Evolutionary conservation across 2,888 invertebrate genomes (phyloP).

Genomic region (Leistus spinibarbis): DNA sequence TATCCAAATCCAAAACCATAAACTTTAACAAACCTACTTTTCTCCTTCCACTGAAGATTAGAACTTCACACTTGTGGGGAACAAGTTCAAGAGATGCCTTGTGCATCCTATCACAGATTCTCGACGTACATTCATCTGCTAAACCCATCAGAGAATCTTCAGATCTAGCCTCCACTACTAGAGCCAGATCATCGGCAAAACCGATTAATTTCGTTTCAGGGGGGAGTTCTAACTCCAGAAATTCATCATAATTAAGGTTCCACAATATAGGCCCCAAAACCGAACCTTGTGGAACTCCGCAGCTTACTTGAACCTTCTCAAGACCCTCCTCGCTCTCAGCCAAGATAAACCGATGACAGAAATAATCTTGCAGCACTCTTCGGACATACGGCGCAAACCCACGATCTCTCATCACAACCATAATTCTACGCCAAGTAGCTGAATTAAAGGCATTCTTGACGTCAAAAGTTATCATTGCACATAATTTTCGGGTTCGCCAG

Average conservation of each 20-base stretch:
- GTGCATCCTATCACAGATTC: conserved; percentile 15
- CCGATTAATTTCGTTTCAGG: conserved; percentile 4
- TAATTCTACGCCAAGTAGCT: conserved; percentile 35
- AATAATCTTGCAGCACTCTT: conserved; percentile 20
- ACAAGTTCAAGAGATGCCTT: not conserved
- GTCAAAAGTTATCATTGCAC: conserved; percentile 24
- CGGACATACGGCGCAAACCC: conserved; percentile 25
- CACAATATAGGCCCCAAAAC: conserved; percentile 36
- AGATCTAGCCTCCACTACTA: not conserved
- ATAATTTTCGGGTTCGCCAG: not conserved
- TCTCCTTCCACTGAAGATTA: no score
- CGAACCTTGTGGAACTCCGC: conserved; percentile 41
- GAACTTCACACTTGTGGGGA: no score
- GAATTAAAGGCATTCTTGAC: conserved; percentile 37
- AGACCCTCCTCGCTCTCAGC: conserved; percentile 16
- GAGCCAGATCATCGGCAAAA: conserved; percentile 14
- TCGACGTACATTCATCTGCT: not conserved
- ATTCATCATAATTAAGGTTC: conserved; percentile 38
- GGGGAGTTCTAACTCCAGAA: conserved; percentile 18
- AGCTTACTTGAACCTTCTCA: not conserved
- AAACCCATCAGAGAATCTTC: not conserved
- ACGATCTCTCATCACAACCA: conserved; percentile 4
- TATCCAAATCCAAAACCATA: no score
- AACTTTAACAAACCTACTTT: no score
- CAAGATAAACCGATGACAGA: not conserved